Evolutionary conservation across 2,113 vertebrate genomes (phyloP), one percentile per base, ranked within the genome.

Genomic region (Hylia prasina): DNA sequence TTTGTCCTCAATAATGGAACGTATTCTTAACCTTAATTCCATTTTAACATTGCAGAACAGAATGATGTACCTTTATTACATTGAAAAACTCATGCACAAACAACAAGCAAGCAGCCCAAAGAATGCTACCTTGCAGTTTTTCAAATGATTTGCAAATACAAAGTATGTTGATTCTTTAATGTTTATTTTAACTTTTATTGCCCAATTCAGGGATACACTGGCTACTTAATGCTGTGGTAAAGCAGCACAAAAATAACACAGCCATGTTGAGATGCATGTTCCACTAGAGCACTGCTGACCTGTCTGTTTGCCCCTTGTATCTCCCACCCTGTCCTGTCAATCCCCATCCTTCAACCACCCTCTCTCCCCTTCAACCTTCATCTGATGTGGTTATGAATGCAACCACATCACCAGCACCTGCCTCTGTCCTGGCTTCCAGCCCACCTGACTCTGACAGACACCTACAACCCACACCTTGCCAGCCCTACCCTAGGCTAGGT

Each of bases 171-270:
- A 56, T 83, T 91, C 95, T 94, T 96, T 50, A 65, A 77, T 45
- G n/a, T 97, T 97, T 96, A 97, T 96, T 96, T 96, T 61, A 73
- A 92, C 81, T 80, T 96, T 94, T 90, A 86, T 90, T 93, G 93
- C 90, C 94, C 90, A 86, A 11, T 91, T 96, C 84, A 88, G 71
- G 91, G 92, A 91, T 95, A 96, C 95, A 96, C 78, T 75, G 93
- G 85, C 94, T 94, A 90, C 90, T 95, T 18, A 65, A 90, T 44
- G 82, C 94, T 88, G 90, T 82, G 82, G 78, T 56, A 88, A 90
- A 94, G 95, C 94, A 94, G 96, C 94, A 93, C 93, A 93, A 91
- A 69, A 66, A 88, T 28, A 81, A 95, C 90, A 87, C 81, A 54
- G 63, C 92, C 37, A 78, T 51, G 84, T 63, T 11, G 85, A 91